Percentiles rank a stretch among this genome's conserved stretches.
These are phyloP conservation scores for Nothocercus julius DNA, from an alignment of 2,113 vertebrate genomes.

Conservation along the genomic window DNA sequence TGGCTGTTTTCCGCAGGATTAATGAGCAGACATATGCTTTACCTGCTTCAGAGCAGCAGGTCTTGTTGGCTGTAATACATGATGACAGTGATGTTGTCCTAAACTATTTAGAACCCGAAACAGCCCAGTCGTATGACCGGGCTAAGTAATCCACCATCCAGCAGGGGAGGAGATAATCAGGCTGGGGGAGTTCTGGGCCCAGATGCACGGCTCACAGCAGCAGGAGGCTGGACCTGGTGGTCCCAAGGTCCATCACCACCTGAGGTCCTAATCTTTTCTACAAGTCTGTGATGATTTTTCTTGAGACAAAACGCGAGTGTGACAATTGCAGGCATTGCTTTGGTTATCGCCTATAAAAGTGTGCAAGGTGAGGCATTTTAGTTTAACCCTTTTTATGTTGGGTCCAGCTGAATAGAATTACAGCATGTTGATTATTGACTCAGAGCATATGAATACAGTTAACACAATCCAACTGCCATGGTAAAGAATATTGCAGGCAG, in stretches of 20 bases:
- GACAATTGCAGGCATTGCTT: neutral
- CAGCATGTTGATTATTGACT: rapidly evolving
- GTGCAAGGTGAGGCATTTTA: neutral
- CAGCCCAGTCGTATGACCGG: neutral
- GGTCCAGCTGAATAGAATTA: neutral
- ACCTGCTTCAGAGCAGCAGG: neutral
- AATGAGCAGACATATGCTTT: constrained; percentile 39
- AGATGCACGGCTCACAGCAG: neutral
- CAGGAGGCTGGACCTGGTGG: neutral
- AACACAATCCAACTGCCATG: neutral
- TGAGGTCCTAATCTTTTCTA: neutral
- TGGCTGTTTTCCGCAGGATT: neutral
- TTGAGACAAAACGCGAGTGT: rapidly evolving
- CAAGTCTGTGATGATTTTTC: neutral
- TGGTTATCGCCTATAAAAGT: too few species aligned
- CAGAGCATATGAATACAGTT: neutral
- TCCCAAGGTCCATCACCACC: neutral
- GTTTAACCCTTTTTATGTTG: neutral
- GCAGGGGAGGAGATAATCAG: neutral
- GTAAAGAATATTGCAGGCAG: neutral
- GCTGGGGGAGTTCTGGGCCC: neutral
- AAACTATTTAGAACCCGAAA: neutral
- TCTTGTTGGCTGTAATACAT: constrained; percentile 11
- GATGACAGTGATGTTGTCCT: neutral
- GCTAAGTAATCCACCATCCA: rapidly evolving